Evolutionary conservation across 64 coral and sea anemone genomes (phyloP).

Genomic region (Hydrozoanthus tunicans): DNA sequence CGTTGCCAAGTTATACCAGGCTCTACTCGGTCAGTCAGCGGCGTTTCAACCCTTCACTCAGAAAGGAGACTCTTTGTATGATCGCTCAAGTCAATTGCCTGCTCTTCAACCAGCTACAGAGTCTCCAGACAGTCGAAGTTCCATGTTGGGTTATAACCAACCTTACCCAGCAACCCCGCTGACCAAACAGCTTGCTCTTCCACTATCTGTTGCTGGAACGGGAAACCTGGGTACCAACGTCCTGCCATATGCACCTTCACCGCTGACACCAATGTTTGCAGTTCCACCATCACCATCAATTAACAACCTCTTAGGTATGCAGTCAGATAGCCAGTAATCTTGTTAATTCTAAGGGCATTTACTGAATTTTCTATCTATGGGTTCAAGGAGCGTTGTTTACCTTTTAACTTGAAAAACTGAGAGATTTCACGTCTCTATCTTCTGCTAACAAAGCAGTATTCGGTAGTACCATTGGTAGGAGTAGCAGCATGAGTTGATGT

Average conservation of each 20-base stretch:
- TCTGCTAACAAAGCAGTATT: no score
- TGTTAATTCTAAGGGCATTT: no score
- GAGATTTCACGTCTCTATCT: no score
- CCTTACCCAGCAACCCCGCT: conserved; percentile 15
- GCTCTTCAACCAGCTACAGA: conserved; percentile 6
- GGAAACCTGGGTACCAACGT: conserved; percentile 9
- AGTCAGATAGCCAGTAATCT: background rate
- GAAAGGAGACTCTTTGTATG: background rate
- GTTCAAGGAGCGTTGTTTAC: no score
- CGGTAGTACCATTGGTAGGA: no score
- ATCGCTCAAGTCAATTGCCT: conserved; percentile 3
- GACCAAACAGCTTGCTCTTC: background rate
- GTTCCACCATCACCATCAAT: conserved; percentile 24
- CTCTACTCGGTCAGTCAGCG: conserved; percentile 53
- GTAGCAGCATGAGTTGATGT: no score
- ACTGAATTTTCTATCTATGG: no score
- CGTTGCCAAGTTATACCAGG: conserved; percentile 51
- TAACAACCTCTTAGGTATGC: background rate
- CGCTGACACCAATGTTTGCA: conserved; percentile 15
- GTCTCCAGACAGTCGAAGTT: background rate
- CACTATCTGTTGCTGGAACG: background rate
- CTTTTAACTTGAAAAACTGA: no score
- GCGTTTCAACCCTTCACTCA: background rate
- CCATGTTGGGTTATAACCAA: conserved; percentile 12
- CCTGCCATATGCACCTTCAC: conserved; percentile 39